Evolutionary conservation across 2,113 vertebrate species (phyloP), one percentile per base, ranked within the genome.

Genomic region (Jacana jacana): DNA sequence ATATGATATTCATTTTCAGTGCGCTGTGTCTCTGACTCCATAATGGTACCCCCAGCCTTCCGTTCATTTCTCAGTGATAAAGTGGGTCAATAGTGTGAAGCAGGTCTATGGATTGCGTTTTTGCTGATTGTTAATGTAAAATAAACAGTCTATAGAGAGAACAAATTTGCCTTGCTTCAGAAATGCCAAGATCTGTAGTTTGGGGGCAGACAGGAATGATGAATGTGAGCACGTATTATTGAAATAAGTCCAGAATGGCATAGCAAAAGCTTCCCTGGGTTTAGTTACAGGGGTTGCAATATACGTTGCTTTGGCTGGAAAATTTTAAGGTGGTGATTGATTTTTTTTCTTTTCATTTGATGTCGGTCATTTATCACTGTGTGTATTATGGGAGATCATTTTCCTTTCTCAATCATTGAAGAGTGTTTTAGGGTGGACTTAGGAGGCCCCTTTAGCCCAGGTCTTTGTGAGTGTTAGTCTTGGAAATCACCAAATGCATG

Each of bases 111-210:
- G 92, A 77, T 30, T 88, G 52, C 35, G 8, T 94, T 70, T 88
- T 81, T 72, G 61, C 79, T 71, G 68, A 96, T 31, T 20, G 4
- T 93, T 75, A 63, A 86, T 92, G 5, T 68, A 80, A 94, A 96
- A 81, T 93, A 97, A 96, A 85, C 77, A 93, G 68, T 25, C 71
- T 92, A 44, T 5, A 68, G 83, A 89, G 85, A 88, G 87, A 91
- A 81, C 57, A 91, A 91, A 96, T 89, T 79, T 82, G 65, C 86
- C 28, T 91, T 49, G 15, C 9, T 75, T 95, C 73, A 87, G 77
- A 93, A 88, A 58, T 80, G 80, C 77, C 28, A 49, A 85, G 80
- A 73, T 95, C 60, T 92, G 51, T 89, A 84, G 83, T 72, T 82
- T 37, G 44, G 40, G 52, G 80, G 40, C 52, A 68, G 86, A 57